Base-by-base conservation (phyloP, 1,140 invertebrate genomes). In the Gryon sp. region DNA sequence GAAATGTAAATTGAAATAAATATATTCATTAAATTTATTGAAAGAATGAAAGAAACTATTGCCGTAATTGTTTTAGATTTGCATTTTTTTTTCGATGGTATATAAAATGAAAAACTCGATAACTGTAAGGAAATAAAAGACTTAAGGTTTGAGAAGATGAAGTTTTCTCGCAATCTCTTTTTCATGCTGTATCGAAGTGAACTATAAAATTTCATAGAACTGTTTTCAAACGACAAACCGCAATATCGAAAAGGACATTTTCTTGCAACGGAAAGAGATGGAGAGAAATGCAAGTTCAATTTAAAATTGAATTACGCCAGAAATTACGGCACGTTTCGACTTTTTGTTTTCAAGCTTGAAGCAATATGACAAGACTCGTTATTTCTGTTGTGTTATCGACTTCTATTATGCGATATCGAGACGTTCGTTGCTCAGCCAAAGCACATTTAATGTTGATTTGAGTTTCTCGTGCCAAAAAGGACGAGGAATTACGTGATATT, bases 251-350 rank as follows among this genome's bases (percentile, higher is more conserved):
- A 50, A 57, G 60, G 52, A 57, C 34, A 24, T 52, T 63, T 62
- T 40, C 57, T 55, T 55, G 9, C 0, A 53, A 16, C 19, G 46
- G 59, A n/a, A n/a, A n/a, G n/a, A n/a, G n/a, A n/a, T n/a, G n/a
- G n/a, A n/a, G n/a, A n/a, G n/a, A 73, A 57, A 73, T 48, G 57
- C 55, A 73, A 59, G 59, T 73, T 73, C 52, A 52, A 73, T 73
- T 63, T 73, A 43, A 73, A 73, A 63, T 73, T 57, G 43, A 57
- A 73, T 73, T 65, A 59, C 41, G 18, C 59, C 20, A 50, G 50
- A 36, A 57, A 65, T 65, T 65, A 57, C 45, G 34, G 12, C 52
- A 28, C 26, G 26, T 46, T 50, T 20, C 4, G 34, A 8, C 55
- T 59, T 52, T 60, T 60, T 50, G 40, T 62, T 72, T 41, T 45